Percentiles rank a stretch among this genome's conserved stretches.
These are phyloP conservation scores for Takifugu ocellatus DNA, from an alignment of 2,797 vertebrate genomes.

Conservation along the genomic window DNA sequence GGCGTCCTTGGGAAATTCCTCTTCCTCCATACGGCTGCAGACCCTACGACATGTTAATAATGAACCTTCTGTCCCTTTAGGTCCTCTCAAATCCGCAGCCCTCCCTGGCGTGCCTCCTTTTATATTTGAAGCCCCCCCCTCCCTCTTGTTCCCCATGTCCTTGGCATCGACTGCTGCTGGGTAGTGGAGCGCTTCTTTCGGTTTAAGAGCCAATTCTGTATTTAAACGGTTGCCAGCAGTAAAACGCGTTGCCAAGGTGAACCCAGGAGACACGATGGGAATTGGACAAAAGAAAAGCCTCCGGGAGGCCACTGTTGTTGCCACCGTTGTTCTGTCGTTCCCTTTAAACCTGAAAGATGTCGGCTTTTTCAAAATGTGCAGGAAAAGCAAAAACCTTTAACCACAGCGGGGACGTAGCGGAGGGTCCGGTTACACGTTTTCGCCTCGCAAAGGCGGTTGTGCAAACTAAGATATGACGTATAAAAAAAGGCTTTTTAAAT, in stretches of 20 bases:
- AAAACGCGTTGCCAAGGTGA: slow-evolving; percentile 73
- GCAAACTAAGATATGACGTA: slow-evolving; percentile 6
- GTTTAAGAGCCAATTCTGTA: slow-evolving; percentile 51
- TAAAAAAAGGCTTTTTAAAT: too few species aligned
- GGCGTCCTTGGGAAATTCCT: slow-evolving; percentile 5
- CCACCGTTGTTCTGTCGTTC: not conserved
- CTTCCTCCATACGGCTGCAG: slow-evolving; percentile 37
- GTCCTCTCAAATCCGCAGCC: not conserved
- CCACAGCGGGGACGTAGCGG: too few species aligned
- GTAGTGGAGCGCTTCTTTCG: slow-evolving; percentile 19
- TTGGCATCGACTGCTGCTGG: slow-evolving; percentile 31
- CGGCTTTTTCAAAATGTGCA: too few species aligned
- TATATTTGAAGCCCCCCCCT: slow-evolving; percentile 14
- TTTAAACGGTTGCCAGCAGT: slow-evolving; percentile 58
- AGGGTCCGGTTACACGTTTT: too few species aligned
- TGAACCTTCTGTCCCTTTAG: not conserved
- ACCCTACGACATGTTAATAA: slow-evolving; percentile 4
- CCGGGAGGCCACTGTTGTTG: slow-evolving; percentile 15
- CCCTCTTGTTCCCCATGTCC: slow-evolving; percentile 23
- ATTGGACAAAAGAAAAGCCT: slow-evolving; percentile 55
- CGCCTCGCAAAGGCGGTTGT: slow-evolving; percentile 6
- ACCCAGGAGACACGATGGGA: slow-evolving; percentile 56
- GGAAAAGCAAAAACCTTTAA: too few species aligned
- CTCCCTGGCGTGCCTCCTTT: slow-evolving; percentile 15
- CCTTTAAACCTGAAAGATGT: too few species aligned